Conservation (phyloP, 2,888 invertebrate genomes). For the Mimas tiliae region DNA sequence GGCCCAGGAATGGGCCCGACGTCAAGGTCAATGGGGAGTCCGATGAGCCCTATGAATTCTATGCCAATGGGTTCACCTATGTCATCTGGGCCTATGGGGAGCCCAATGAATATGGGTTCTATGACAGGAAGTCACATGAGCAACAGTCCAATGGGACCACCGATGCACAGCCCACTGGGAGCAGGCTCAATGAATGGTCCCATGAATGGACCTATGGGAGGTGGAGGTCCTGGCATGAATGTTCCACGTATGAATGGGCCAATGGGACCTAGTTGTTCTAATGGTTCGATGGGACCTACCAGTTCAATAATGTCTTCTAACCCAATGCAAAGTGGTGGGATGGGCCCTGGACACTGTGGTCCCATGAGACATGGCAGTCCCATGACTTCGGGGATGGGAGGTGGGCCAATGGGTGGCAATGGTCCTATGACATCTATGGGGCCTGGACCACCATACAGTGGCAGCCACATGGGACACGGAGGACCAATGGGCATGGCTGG, state of each 20-base stretch:
- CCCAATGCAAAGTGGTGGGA: slow-evolving; percentile 79
- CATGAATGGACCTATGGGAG: slow-evolving; percentile 84
- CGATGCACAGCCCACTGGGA: slow-evolving; percentile 89
- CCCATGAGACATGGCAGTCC: slow-evolving; percentile 83
- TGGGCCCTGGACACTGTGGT: slow-evolving; percentile 82
- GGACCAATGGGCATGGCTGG: slow-evolving; percentile 82
- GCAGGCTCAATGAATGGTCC: slow-evolving; percentile 83
- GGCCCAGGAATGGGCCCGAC: slow-evolving; percentile 84
- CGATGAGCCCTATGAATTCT: slow-evolving; percentile 91
- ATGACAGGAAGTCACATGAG: slow-evolving; percentile 87
- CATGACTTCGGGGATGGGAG: slow-evolving; percentile 83
- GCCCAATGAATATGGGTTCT: slow-evolving; percentile 89
- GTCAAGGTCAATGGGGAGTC: slow-evolving; percentile 87
- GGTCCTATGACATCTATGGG: slow-evolving; percentile 81
- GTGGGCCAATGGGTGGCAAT: slow-evolving; percentile 84
- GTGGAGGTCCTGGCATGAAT: slow-evolving; percentile 86
- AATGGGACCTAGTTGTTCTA: slow-evolving; percentile 82
- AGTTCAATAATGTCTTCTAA: slow-evolving; percentile 84
- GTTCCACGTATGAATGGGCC: slow-evolving; percentile 84
- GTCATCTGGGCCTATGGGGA: slow-evolving; percentile 89
- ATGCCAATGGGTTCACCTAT: slow-evolving; percentile 89
- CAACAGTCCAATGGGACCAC: slow-evolving; percentile 90
- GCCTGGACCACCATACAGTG: slow-evolving; percentile 77
- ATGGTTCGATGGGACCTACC: slow-evolving; percentile 84
- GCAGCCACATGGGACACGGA: slow-evolving; percentile 81